Conservation (phyloP, 2,113 vertebrate species). For the Phoenicopterus ruber region DNA sequence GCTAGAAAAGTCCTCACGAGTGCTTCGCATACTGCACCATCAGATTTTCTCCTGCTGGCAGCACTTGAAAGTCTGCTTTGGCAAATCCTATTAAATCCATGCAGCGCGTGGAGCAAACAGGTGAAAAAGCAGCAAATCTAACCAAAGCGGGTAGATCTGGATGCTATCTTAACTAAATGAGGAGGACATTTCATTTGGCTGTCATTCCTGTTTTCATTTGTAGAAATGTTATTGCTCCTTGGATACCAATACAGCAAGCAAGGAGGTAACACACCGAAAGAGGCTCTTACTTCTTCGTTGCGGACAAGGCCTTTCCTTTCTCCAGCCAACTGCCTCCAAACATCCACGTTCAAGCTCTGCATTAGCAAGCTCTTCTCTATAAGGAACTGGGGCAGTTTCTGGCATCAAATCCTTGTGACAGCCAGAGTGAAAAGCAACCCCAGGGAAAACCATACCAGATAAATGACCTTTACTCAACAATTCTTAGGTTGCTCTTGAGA, state of each 20-base stretch:
- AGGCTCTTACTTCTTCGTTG: background rate
- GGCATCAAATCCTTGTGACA: background rate
- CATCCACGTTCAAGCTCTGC: background rate
- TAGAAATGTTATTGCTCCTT: background rate
- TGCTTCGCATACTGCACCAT: background rate
- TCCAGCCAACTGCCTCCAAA: background rate
- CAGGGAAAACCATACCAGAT: background rate
- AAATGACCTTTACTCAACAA: slow-evolving; percentile 38
- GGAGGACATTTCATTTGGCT: background rate
- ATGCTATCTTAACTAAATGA: background rate
- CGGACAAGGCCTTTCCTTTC: background rate
- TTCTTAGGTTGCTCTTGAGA: slow-evolving; percentile 40
- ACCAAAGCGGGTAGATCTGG: background rate
- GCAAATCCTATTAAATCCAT: background rate
- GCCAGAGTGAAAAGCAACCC: background rate
- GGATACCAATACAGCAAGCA: background rate
- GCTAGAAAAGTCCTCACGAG: background rate
- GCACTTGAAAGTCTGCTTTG: background rate
- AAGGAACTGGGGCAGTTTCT: background rate
- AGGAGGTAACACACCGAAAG: background rate
- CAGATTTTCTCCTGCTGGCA: background rate
- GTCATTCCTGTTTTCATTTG: background rate
- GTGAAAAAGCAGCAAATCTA: background rate
- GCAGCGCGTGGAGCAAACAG: background rate
- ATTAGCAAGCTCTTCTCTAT: background rate